phyloP scores from a whole-genome alignment of 2,888 invertebrate species.

The Scaptodrosophila latifasciaeformis region DNA sequence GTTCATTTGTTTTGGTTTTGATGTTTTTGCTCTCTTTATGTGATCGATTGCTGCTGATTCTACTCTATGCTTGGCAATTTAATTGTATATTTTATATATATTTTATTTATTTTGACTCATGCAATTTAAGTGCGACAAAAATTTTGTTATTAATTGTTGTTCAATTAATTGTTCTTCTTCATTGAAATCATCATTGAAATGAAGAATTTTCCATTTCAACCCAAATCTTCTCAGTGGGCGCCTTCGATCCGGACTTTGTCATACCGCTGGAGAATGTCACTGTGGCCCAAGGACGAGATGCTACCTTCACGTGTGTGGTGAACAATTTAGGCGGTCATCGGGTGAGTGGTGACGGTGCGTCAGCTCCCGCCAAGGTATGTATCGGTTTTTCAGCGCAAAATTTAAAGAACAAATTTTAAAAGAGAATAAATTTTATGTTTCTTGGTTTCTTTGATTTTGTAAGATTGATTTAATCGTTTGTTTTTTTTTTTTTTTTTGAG shows the following conservation, averaged over 20 bases:
- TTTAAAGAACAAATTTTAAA: neutral
- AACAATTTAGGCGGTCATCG: constrained; percentile 86
- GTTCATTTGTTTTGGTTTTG: neutral
- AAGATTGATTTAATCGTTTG: constrained; percentile 16
- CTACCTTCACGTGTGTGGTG: constrained; percentile 86
- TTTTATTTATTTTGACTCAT: too few species aligned
- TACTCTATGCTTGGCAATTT: too few species aligned
- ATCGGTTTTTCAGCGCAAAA: constrained; percentile 76
- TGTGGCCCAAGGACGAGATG: constrained; percentile 85
- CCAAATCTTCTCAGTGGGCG: constrained; percentile 77
- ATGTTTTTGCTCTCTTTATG: constrained; percentile 12
- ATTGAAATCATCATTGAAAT: constrained; percentile 56
- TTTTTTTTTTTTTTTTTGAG: constrained; percentile 21
- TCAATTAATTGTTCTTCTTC: constrained; percentile 57
- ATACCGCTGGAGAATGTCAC: constrained; percentile 86
- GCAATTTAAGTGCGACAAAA: constrained; percentile 16
- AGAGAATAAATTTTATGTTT: neutral
- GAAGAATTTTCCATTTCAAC: constrained; percentile 73
- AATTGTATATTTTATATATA: too few species aligned
- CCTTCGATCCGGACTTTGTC: constrained; percentile 85
- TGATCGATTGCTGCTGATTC: too few species aligned
- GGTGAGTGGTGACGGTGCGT: constrained; percentile 89
- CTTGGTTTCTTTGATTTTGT: neutral
- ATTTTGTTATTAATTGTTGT: constrained; percentile 56
- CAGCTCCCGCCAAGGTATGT: constrained; percentile 90